Percentiles rank a stretch among this genome's conserved stretches.
phyloP scores from a whole-genome alignment of 1,140 invertebrate genomes.

The Spodoptera litura region DNA sequence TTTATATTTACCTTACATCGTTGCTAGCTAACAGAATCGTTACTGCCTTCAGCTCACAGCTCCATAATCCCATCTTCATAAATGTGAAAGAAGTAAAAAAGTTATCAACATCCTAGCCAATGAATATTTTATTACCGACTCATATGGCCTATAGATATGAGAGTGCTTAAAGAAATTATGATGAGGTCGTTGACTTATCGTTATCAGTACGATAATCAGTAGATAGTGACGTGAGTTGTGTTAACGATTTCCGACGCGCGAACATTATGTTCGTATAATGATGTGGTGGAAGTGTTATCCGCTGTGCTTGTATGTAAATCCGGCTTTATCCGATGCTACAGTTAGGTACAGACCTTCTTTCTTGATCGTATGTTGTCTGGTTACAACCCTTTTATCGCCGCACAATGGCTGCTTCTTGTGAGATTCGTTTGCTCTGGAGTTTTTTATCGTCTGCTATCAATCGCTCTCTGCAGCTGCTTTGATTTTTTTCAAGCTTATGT shows the following conservation, averaged over 20 bases:
- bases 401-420: too few species aligned
- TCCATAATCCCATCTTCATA: background rate
- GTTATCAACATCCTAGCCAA: background rate
- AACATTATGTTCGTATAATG: slow-evolving; percentile 19
- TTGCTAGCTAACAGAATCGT: too few species aligned
- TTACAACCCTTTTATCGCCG: too few species aligned
- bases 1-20: too few species aligned
- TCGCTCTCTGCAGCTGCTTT: too few species aligned
- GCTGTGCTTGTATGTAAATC: background rate
- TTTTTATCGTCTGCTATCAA: too few species aligned
- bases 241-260: slow-evolving; percentile 2
- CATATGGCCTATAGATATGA: background rate
- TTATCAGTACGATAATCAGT: slow-evolving; percentile 30
- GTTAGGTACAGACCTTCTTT: too few species aligned
- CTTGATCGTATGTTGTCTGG: too few species aligned
- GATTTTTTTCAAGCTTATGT: too few species aligned
- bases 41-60: too few species aligned
- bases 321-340: background rate
- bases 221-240: slow-evolving; percentile 19
- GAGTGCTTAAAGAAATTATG: slow-evolving; percentile 14
- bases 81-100: background rate
- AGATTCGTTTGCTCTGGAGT: too few species aligned
- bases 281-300: slow-evolving; percentile 7
- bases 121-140: background rate
- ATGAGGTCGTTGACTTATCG: slow-evolving; percentile 36